phyloP scores from a whole-genome alignment of 2,888 invertebrate genomes.

The Athalia rosae region DNA sequence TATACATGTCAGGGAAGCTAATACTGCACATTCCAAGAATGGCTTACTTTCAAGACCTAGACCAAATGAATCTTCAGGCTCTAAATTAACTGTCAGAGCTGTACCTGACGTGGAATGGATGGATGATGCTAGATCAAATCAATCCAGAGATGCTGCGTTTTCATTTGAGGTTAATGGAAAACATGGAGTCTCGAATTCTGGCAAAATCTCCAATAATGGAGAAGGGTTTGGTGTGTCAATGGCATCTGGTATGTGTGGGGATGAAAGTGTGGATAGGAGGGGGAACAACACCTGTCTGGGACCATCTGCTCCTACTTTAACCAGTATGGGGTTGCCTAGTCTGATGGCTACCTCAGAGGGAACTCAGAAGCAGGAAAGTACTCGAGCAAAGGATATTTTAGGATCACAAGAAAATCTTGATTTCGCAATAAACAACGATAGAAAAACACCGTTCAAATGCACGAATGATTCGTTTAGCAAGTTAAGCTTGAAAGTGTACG shows the following conservation, averaged over 20 bases:
- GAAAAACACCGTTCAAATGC: background rate
- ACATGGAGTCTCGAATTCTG: constrained; percentile 41
- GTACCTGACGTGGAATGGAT: constrained; percentile 78
- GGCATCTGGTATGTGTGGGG: constrained; percentile 53
- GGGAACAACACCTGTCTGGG: constrained; percentile 65
- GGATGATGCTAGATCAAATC: constrained; percentile 45
- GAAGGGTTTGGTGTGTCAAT: constrained; percentile 49
- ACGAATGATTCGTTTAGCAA: constrained; percentile 72
- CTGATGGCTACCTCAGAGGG: constrained; percentile 1
- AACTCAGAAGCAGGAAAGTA: background rate
- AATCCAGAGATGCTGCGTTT: constrained; percentile 49
- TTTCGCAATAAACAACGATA: constrained; percentile 10
- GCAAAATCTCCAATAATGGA: constrained; percentile 12
- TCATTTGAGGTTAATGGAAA: constrained; percentile 45
- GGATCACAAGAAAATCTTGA: constrained; percentile 17
- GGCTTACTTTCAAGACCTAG: constrained; percentile 51
- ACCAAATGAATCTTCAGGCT: constrained; percentile 59
- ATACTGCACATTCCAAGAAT: constrained; percentile 46
- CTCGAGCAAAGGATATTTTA: background rate
- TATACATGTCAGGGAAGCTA: constrained; percentile 53
- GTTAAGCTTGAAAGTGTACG: constrained; percentile 81
- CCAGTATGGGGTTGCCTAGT: constrained; percentile 39
- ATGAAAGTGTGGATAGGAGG: constrained; percentile 56
- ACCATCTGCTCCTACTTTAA: constrained; percentile 62
- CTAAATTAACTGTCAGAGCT: constrained; percentile 79